Conservation (phyloP, 1,140 invertebrate species). For the Drosophila sucinea region DNA sequence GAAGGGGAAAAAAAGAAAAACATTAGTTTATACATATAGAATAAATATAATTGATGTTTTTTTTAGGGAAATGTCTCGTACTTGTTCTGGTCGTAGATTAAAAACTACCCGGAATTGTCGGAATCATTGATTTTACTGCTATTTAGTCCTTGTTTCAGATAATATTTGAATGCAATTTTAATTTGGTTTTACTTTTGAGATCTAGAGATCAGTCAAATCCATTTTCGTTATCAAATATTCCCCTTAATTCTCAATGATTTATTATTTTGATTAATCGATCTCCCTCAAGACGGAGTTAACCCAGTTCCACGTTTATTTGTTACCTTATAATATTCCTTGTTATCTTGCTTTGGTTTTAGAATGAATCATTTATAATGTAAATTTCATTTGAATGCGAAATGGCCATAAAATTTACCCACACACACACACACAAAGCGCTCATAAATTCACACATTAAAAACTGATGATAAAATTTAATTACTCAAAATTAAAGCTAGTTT, state of each 20-base stretch:
- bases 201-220: too few species aligned
- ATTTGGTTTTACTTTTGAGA: too few species aligned
- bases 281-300: too few species aligned
- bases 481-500: neutral
- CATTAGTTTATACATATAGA: slow-evolving; percentile 31
- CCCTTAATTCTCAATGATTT: too few species aligned
- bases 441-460: neutral
- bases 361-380: neutral
- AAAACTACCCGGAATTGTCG: neutral
- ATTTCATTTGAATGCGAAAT: neutral
- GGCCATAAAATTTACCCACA: neutral
- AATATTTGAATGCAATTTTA: too few species aligned
- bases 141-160: too few species aligned
- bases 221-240: too few species aligned
- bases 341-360: neutral
- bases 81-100: slow-evolving; percentile 9
- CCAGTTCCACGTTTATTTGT: neutral
- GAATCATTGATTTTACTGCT: too few species aligned
- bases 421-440: neutral
- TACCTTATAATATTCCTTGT: neutral
- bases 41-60: neutral
- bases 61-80: neutral
- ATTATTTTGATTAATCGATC: too few species aligned
- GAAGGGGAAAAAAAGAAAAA: neutral
- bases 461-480: too few species aligned